Conservation (phyloP, 2,888 invertebrate species). For the Hedya salicella region DNA sequence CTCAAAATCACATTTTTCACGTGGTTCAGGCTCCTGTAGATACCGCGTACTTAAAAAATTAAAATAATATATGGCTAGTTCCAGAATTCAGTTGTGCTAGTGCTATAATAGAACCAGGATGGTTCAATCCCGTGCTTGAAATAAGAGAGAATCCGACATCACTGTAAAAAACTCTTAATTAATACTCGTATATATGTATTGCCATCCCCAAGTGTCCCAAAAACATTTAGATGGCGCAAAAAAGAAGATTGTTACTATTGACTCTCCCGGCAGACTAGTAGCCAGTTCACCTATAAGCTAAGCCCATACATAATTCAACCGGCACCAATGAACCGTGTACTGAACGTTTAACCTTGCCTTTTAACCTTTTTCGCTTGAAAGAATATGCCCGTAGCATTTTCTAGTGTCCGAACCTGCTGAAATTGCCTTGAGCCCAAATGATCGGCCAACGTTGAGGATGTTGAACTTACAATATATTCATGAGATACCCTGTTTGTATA, state of each 20-base stretch:
- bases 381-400: conserved; percentile 38
- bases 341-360: conserved; percentile 40
- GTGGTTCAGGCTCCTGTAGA: too few relatives aligned
- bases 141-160: too few relatives aligned
- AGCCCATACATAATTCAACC: conserved; percentile 40
- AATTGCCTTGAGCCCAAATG: conserved; percentile 21
- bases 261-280: conserved; percentile 7
- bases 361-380: conserved; percentile 41
- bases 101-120: too few relatives aligned
- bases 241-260: background rate
- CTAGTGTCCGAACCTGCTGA: conserved; percentile 20
- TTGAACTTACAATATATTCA: conserved; percentile 8
- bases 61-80: too few relatives aligned
- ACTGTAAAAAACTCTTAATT: too few relatives aligned
- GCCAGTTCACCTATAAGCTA: conserved; percentile 27
- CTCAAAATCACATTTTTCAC: too few relatives aligned
- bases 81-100: too few relatives aligned
- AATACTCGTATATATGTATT: background rate
- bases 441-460: conserved; percentile 8
- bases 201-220: background rate
- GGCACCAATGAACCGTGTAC: conserved; percentile 31
- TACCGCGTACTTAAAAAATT: too few relatives aligned
- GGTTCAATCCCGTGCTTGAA: too few relatives aligned
- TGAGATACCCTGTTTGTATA: conserved; percentile 11
- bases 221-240: background rate